Conservation (phyloP, 1,140 invertebrate species). For the Cyphomyrmex costatus region DNA sequence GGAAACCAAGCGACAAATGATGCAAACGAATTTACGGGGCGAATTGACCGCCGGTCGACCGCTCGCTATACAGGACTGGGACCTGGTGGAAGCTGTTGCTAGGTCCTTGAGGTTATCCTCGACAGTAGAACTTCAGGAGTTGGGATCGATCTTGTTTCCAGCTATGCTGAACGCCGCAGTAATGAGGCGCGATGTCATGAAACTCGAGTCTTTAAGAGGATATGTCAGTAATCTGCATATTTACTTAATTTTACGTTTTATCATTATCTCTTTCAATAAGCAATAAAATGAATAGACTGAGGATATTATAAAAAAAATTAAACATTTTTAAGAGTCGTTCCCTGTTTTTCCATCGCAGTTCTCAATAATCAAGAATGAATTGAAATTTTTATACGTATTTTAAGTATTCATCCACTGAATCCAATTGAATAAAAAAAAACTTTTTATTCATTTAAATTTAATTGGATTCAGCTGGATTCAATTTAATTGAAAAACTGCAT, state of each 20-base stretch:
- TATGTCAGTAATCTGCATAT: constrained; percentile 79
- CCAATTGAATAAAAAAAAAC: no score
- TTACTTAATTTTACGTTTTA: neutral
- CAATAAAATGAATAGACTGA: neutral
- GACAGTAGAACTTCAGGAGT: constrained; percentile 90
- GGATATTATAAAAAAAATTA: neutral
- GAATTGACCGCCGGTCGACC: constrained; percentile 88
- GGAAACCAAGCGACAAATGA: constrained; percentile 92
- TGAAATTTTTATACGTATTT: no score
- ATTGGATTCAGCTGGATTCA: no score
- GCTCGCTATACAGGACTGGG: constrained; percentile 86
- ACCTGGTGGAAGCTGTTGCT: constrained; percentile 90
- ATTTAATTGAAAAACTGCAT: no score
- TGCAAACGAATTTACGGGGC: constrained; percentile 92
- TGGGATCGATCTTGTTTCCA: constrained; percentile 92
- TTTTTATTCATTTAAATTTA: no score
- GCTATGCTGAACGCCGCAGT: constrained; percentile 93
- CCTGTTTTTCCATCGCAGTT: neutral
- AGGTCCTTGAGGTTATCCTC: constrained; percentile 90
- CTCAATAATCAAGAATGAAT: no score
- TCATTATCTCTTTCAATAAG: neutral
- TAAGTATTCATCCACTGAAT: no score
- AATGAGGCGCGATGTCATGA: constrained; percentile 88
- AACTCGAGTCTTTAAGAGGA: constrained; percentile 87
- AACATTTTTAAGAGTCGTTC: neutral